Evolutionary conservation across 2,797 vertebrate species (phyloP).

Genomic region (Catharus ustulatus): DNA sequence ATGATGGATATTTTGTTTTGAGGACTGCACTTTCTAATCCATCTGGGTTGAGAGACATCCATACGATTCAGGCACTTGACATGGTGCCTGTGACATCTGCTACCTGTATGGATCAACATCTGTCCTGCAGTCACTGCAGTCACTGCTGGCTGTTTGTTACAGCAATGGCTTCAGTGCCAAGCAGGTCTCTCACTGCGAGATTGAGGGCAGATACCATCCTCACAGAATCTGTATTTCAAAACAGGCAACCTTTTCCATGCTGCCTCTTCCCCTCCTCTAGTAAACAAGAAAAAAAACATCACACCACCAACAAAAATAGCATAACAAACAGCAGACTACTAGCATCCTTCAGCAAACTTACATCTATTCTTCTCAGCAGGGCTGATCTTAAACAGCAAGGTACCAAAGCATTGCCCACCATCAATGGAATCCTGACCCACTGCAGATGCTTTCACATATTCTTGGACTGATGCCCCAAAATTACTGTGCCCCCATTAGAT

Average conservation of each 20-base stretch:
- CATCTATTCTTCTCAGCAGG: neutral
- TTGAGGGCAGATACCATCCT: neutral
- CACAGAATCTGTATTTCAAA: neutral
- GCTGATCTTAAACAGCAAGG: neutral
- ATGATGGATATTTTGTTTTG: neutral
- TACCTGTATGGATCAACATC: neutral
- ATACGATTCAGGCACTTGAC: accelerated
- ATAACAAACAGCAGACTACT: neutral
- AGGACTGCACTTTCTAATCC: neutral
- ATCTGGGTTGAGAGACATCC: neutral
- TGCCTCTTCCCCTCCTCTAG: neutral
- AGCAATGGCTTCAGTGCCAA: neutral
- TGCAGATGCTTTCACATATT: neutral
- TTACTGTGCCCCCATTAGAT: neutral
- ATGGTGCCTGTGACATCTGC: neutral
- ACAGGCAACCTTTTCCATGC: neutral
- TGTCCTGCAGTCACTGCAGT: neutral
- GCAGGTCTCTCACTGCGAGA: neutral
- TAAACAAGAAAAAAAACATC: neutral
- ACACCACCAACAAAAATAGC: neutral
- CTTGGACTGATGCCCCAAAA: neutral
- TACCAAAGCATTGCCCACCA: neutral
- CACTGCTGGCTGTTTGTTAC: neutral
- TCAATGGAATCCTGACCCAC: neutral
- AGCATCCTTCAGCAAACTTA: neutral